These are phyloP conservation scores for Otolemur garnettii DNA, from an alignment of 2,113 vertebrate genomes.

Conservation along the genomic window DNA sequence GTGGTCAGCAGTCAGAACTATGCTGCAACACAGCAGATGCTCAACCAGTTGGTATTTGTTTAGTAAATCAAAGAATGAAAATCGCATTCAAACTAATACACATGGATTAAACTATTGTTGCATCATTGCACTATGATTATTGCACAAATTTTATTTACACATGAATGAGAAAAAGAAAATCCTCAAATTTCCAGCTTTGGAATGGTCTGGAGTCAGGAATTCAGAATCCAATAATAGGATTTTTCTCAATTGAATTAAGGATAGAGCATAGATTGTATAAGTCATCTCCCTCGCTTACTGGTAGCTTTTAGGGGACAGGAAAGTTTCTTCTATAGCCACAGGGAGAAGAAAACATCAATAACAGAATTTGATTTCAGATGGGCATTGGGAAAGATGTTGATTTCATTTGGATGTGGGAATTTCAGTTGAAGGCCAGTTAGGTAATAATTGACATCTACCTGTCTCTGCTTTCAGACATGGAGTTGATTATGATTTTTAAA, in stretches of 20 bases:
- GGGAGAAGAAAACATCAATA: neutral
- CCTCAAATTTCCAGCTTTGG: constrained; percentile 4
- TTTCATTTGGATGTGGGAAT: neutral
- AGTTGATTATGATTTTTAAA: constrained; percentile 90
- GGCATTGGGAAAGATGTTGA: neutral
- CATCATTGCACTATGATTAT: neutral
- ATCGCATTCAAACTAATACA: neutral
- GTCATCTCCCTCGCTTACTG: neutral
- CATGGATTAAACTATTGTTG: neutral
- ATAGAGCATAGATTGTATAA: neutral
- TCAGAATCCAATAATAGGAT: neutral
- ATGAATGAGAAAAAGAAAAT: neutral
- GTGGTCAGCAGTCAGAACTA: neutral
- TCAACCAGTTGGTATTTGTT: neutral
- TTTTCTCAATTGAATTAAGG: neutral
- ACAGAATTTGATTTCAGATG: neutral
- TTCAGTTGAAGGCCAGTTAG: constrained; percentile 68
- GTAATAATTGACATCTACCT: constrained; percentile 96
- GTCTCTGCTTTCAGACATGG: constrained; percentile 95
- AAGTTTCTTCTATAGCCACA: neutral
- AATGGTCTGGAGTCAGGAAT: neutral
- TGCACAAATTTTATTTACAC: neutral
- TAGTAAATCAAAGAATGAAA: constrained; percentile 30
- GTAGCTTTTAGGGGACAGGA: neutral
- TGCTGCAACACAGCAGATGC: neutral